Evolutionary conservation across 1,140 invertebrate genomes (phyloP).

Genomic region (Pogonognathellus flavescens): DNA sequence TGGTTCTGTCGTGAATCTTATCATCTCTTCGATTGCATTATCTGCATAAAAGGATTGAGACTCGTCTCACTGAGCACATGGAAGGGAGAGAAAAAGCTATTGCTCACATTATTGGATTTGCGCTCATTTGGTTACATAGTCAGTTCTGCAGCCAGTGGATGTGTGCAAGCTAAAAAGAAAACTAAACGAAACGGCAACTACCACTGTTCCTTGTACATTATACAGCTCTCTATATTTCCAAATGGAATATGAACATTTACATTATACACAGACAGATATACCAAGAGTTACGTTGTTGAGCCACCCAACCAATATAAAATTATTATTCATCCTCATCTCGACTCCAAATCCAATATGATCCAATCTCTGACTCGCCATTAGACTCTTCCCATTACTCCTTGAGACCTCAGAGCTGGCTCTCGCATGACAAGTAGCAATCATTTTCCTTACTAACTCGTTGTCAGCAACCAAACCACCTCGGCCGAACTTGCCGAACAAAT

Average conservation of each 20-base stretch:
- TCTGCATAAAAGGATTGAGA: conserved; percentile 54
- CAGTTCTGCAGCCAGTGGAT: neutral
- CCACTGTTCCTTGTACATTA: too few relatives aligned
- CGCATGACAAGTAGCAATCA: conserved; percentile 62
- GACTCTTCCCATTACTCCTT: conserved; percentile 15
- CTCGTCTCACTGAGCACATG: conserved; percentile 33
- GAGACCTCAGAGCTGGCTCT: conserved; percentile 20
- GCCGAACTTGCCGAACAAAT: neutral
- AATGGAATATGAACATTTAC: too few relatives aligned
- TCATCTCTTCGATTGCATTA: conserved; percentile 61
- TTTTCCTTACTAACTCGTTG: conserved; percentile 34
- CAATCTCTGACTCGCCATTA: conserved; percentile 41
- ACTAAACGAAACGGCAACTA: neutral
- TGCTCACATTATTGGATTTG: conserved; percentile 63
- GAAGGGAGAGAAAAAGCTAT: conserved; percentile 42
- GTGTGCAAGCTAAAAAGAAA: neutral
- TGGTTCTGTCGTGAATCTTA: conserved; percentile 57
- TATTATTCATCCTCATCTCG: conserved; percentile 60
- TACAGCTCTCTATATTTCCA: too few relatives aligned
- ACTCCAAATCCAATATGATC: conserved; percentile 56
- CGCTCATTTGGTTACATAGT: conserved; percentile 61
- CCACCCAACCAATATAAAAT: conserved; percentile 49
- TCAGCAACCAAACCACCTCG: neutral
- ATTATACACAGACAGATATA: neutral
- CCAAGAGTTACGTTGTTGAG: neutral